These are phyloP conservation scores for Pterocles gutturalis DNA, from an alignment of 2,113 vertebrate genomes.

Conservation along the genomic window DNA sequence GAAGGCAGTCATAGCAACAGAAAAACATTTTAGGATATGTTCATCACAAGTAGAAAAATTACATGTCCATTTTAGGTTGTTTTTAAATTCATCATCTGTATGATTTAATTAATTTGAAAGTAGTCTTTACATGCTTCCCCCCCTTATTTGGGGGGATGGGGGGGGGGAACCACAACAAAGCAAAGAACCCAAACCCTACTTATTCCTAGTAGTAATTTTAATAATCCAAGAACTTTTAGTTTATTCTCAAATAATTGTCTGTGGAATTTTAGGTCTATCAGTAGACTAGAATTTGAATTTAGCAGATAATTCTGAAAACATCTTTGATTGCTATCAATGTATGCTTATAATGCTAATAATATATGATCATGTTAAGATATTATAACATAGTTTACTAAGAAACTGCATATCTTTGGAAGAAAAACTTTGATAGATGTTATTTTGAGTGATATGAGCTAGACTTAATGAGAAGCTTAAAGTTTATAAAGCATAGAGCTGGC, in stretches of 20 bases:
- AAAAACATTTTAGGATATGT: neutral
- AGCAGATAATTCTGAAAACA: neutral
- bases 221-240: neutral
- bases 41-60: neutral
- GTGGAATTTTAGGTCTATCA: neutral
- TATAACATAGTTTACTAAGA: neutral
- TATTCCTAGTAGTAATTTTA: neutral
- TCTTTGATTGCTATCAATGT: neutral
- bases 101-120: neutral
- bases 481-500: neutral
- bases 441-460: neutral
- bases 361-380: neutral
- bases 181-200: neutral
- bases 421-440: neutral
- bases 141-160: neutral
- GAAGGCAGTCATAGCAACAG: slow-evolving; percentile 40
- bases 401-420: neutral
- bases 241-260: neutral
- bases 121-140: neutral
- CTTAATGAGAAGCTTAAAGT: neutral
- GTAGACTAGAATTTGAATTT: neutral
- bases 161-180: neutral
- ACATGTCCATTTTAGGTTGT: neutral
- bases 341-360: neutral
- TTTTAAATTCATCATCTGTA: neutral